Percentiles rank a stretch among this genome's conserved stretches.
Conservation (phyloP, 1,140 invertebrate genomes). For the Magallana ariakensis region DNA sequence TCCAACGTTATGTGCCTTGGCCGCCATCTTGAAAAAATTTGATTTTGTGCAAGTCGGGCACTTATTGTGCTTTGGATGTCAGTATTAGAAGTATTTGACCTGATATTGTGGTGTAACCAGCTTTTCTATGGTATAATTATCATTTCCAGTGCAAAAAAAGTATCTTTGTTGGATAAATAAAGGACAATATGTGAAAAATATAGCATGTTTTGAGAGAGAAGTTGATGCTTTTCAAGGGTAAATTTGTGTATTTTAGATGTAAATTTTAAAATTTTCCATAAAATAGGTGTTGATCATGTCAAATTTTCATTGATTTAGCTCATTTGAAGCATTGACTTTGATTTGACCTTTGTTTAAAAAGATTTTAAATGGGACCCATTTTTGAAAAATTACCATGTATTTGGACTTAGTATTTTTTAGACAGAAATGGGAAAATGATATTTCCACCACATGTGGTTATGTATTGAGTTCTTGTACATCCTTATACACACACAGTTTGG, state of each 20-base stretch:
- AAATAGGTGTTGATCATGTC: slow-evolving; percentile 74
- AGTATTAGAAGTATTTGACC: background rate
- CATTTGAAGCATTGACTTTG: slow-evolving; percentile 51
- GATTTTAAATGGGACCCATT: slow-evolving; percentile 67
- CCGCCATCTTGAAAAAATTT: slow-evolving; percentile 56
- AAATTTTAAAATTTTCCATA: slow-evolving; percentile 45
- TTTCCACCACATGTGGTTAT: background rate
- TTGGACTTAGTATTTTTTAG: slow-evolving; percentile 68
- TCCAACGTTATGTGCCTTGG: slow-evolving; percentile 26
- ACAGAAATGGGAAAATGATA: background rate
- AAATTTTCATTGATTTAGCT: slow-evolving; percentile 58
- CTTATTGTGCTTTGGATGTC: background rate
- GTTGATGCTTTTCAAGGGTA: slow-evolving; percentile 25
- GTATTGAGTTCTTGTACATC: background rate
- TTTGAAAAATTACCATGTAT: slow-evolving; percentile 81
- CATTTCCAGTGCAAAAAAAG: background rate
- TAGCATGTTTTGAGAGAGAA: background rate
- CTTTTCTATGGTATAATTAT: background rate
- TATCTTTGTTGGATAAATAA: background rate
- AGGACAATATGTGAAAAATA: slow-evolving; percentile 10
- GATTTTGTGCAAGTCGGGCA: slow-evolving; percentile 32
- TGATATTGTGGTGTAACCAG: background rate
- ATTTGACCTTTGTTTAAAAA: slow-evolving; percentile 60
- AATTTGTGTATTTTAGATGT: background rate
- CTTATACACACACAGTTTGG: too few relatives aligned